Evolutionary conservation across 2,888 invertebrate species (phyloP), one percentile per base, ranked within the genome.

Genomic region (Alloplasta piceator): DNA sequence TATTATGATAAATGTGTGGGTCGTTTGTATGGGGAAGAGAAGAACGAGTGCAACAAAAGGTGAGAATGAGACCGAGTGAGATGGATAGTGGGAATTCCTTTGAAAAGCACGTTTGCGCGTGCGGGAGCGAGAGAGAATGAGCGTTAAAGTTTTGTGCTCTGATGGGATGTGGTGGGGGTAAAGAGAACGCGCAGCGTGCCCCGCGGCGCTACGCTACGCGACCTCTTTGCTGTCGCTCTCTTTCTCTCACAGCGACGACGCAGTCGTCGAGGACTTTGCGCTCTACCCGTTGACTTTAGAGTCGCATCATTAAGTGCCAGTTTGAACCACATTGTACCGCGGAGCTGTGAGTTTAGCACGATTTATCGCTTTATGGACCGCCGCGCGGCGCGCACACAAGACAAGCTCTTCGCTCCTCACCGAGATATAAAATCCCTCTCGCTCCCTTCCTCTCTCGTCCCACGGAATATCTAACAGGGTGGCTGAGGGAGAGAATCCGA

Each of bases 301-400:
- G 86, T 86, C 87, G 78, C 87, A 85, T 88, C 88, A 86, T 88
- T 88, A 88, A 87, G 82, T 85, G 83, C 80, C 85, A 86, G 86
- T 83, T 26, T 84, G 86, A 87, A 79, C 84, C 83, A 84, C 82
- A 83, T 83, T 82, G 80, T 80, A 80, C 82, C 80, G 80, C 82
- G 78, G 64, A 60, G 78, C 81, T 86, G 86, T 85, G 88, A 86
- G 84, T 87, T 86, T 84, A 85, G 85, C 87, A 84, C 84, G 90
- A 90, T 89, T 90, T 90, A 91, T 91, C 91, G 90, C 85, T 89
- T 89, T 90, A 90, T 87, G 88, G 87, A 80, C 83, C 81, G 85
- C 82, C 84, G 85, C 84, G 85, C 85, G 86, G 78, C 78, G 81
- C 70, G 81, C 81, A 66, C 64, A 63, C 50, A 63, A 43, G 66